These are phyloP conservation scores for Brachystomella parvula DNA, from an alignment of 1,140 invertebrate species.

Conservation along the genomic window DNA sequence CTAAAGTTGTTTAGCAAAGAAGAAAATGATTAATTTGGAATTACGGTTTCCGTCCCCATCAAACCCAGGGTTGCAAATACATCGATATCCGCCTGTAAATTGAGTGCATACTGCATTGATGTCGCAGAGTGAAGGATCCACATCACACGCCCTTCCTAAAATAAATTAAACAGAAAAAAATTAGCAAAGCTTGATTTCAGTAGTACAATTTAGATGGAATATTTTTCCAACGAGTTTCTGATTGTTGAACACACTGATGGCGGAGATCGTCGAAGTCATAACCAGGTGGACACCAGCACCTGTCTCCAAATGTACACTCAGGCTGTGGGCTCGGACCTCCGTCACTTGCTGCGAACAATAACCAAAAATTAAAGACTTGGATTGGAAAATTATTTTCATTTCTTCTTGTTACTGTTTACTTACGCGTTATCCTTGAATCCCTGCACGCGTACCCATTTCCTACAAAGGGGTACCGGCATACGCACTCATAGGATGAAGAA, in stretches of 20 bases:
- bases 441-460: slow-evolving; percentile 63
- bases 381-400: neutral
- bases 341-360: too few species aligned
- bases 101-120: slow-evolving; percentile 63
- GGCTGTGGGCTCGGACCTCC: slow-evolving; percentile 39
- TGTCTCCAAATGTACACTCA: slow-evolving; percentile 44
- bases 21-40: slow-evolving; percentile 48
- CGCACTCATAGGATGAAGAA: slow-evolving; percentile 51
- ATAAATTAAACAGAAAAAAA: neutral
- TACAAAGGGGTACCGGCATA: slow-evolving; percentile 63
- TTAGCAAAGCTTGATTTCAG: neutral
- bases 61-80: slow-evolving; percentile 70
- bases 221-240: too few species aligned
- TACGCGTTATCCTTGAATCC: neutral
- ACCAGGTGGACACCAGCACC: slow-evolving; percentile 51
- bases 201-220: too few species aligned
- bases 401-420: neutral
- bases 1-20: too few species aligned
- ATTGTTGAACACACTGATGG: slow-evolving; percentile 43
- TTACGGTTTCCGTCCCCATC: slow-evolving; percentile 67
- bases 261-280: slow-evolving; percentile 41
- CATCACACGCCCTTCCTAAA: slow-evolving; percentile 40
- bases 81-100: slow-evolving; percentile 56
- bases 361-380: neutral
- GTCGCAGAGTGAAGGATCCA: slow-evolving; percentile 59